Conservation (phyloP, 64 coral and sea anemone species). For the Pachyseris speciosa region DNA sequence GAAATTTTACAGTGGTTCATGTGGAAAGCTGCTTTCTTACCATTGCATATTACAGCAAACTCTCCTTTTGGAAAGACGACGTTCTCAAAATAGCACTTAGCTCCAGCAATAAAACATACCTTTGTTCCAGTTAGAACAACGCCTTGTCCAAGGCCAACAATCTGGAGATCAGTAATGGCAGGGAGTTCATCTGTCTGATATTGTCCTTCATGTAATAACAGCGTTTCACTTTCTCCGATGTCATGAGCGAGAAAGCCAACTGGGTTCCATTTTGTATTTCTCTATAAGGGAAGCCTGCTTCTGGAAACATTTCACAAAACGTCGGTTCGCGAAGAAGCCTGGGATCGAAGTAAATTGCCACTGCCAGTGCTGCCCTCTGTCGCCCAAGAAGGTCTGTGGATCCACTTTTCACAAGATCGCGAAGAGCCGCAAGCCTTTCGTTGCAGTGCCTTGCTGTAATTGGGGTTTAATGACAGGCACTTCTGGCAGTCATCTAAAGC, state of each 20-base stretch:
- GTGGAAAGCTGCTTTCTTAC: background rate
- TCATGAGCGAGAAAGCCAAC: background rate
- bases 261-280: constrained; percentile 32
- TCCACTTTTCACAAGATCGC: too few relatives aligned
- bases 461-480: too few relatives aligned
- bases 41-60: too few relatives aligned
- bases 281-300: constrained; percentile 60
- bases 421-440: too few relatives aligned
- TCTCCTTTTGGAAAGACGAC: constrained; percentile 42
- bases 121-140: too few relatives aligned
- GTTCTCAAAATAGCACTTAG: too few relatives aligned
- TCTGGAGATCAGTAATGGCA: constrained; percentile 19
- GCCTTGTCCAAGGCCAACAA: too few relatives aligned
- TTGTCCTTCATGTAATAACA: constrained; percentile 35
- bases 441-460: too few relatives aligned
- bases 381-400: too few relatives aligned
- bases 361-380: too few relatives aligned
- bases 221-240: background rate
- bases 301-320: constrained; percentile 19
- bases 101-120: too few relatives aligned
- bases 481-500: constrained; percentile 48
- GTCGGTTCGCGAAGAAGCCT: background rate
- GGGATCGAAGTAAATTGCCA: too few relatives aligned
- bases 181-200: background rate
- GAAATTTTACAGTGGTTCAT: constrained; percentile 66